Percentiles rank a stretch among this genome's conserved stretches.
These are phyloP conservation scores for Caenorhabditis sp. DNA, from an alignment of 2,888 invertebrate genomes.

Conservation along the genomic window DNA sequence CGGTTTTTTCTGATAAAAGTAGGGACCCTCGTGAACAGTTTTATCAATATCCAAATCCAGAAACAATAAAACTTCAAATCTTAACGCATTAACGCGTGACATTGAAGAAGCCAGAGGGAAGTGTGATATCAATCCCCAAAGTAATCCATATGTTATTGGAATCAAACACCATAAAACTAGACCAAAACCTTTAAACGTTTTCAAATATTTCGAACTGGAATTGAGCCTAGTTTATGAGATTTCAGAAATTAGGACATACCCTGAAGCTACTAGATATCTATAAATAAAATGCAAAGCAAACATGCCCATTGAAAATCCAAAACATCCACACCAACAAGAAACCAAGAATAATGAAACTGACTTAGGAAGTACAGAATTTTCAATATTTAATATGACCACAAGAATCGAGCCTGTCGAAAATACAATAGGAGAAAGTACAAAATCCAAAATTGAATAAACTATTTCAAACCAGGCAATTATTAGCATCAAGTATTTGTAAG, in stretches of 20 bases:
- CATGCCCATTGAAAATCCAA: background rate
- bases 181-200: background rate
- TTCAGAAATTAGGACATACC: background rate
- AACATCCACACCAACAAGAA: background rate
- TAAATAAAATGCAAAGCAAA: background rate
- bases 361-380: background rate
- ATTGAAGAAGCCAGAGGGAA: no score
- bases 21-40: no score
- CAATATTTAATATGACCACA: background rate
- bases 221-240: background rate
- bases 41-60: no score
- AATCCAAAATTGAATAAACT: background rate
- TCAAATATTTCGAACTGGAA: background rate
- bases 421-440: background rate
- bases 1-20: no score
- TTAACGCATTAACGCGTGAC: no score
- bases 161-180: background rate
- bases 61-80: no score
- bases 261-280: no score
- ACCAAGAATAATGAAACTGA: background rate
- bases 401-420: background rate
- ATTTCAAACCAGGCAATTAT: background rate
- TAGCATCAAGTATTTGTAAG: slow-evolving; percentile 1
- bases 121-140: no score
- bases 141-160: background rate